Conservation (phyloP, 2,888 invertebrate species). For the Campoplex capitator region DNA sequence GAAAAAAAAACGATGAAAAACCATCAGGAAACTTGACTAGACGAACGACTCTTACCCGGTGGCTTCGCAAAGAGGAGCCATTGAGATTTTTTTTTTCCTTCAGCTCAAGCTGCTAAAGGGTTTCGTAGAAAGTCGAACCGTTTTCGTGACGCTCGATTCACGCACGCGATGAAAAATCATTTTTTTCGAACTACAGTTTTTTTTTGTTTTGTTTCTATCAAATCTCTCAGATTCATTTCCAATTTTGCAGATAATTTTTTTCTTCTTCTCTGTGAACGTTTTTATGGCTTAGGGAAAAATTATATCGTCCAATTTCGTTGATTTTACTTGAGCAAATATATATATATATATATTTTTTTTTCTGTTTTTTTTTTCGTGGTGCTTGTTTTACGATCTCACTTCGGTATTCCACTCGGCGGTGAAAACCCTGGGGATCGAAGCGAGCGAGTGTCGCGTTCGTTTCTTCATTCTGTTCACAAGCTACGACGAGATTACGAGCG, state of each 20-base stretch:
- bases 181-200: neutral
- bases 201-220: neutral
- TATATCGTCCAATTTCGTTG: neutral
- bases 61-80: constrained; percentile 48
- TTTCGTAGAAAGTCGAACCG: constrained; percentile 37
- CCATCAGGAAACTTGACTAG: constrained; percentile 61
- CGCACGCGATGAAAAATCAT: neutral
- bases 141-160: constrained; percentile 3
- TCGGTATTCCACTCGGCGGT: constrained; percentile 57
- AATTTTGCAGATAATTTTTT: neutral
- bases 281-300: neutral
- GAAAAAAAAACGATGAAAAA: constrained; percentile 43
- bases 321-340: constrained; percentile 2
- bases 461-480: constrained; percentile 58
- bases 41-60: constrained; percentile 57
- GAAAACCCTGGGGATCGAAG: constrained; percentile 62
- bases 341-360: too few species aligned
- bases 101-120: constrained; percentile 7
- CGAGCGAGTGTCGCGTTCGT: constrained; percentile 41
- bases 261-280: neutral
- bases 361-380: neutral
- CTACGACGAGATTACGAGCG: constrained; percentile 61
- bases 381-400: constrained; percentile 50
- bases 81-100: constrained; percentile 16
- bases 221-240: neutral